Base-by-base conservation (phyloP, 2,113 vertebrate species). In the Mastomys coucha region DNA sequence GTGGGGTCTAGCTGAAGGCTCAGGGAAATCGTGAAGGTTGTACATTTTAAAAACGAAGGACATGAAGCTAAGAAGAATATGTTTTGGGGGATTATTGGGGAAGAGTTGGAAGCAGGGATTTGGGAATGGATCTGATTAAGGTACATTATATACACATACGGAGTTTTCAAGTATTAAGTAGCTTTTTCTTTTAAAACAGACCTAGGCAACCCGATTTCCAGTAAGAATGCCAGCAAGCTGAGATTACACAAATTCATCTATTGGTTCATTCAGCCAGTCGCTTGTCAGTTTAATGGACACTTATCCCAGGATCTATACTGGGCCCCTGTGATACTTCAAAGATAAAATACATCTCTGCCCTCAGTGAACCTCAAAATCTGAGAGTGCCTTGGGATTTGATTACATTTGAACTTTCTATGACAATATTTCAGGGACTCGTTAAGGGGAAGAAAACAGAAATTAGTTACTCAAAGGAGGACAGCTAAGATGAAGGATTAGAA, bases 401-500 rank as follows among this genome's bases (percentile, higher is more conserved):
- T 88, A 69, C 19, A 22, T 49, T 24, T 56, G 67, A 60, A 77
- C 16, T 90, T 93, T n/a, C 77, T 63, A 36, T 81, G 80, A 65
- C 85, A 56, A 80, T 95, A 22, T 75, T 94, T 53, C 56, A 92
- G 58, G 56, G 81, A 58, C 36, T 97, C 67, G 51, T 91, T 95
- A 89, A 86, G 78, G 33, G 31, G 8, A 19, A 65, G 24, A 49
- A 86, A 86, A 39, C 36, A 76, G 72, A 28, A 45, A 81, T 24
- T 67, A 89, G 81, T 91, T 88, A 49, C 88, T 90, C 87, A 89
- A 92, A 94, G 36, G 90, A 89, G n/a, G 91, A 84, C 89, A 94
- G 92, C 95, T 91, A 53, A 92, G 87, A 69, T 60, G 94, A 95
- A 97, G 81, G 86, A 87, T 33, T 94, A 12, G 94, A 70, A 97